Base-by-base conservation (phyloP, 2,797 vertebrate genomes). In the Rhinoraja longicauda region DNA sequence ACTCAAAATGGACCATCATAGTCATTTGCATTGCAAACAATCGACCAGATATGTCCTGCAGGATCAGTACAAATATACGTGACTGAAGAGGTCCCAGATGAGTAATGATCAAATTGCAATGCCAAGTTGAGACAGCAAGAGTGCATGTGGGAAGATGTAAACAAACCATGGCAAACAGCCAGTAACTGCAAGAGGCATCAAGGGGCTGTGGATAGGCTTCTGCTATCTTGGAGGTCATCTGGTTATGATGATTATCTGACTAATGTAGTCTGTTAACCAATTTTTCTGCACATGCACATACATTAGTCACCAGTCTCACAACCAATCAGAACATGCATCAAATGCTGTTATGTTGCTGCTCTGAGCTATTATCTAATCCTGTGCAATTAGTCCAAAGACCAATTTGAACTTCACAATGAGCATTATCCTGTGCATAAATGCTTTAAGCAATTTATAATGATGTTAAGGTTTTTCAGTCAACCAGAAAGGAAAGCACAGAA, bases 351-450 rank as follows among this genome's bases (percentile, higher is more conserved):
- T 29, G 29, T 36, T 29, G 70, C 39, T 86, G 82, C 82, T 53
- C 75, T 73, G 90, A 17, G 70, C 21, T 53, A 26, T 24, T 72
- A 29, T 73, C 7, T 75, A 88, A 67, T 75, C 36, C 21, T 75
- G 70, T 45, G 12, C 26, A 75, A 92, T 45, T 92, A 75, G 39
- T 45, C 21, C 67, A 73, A 75, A 92, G 4, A 24, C 39, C 1
- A 15, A 75, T 72, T 92, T 92, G 39, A 73, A 73, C 45, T 73
- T 92, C 17, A 92, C 32, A 32, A 73, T 92, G 39, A 45, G n/a
- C 59, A 67, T 36, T 32, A 17, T 8, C 59, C 15, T 3, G 24
- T 19, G 4, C 12, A 67, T 19, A 9, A n/a, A 67, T 88, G 19
- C 36, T 19, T 84, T 59, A 12, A 59, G 59, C 88, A 2, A 88